A percentile compares a stretch with the other conserved stretches of the same genome.
Evolutionary conservation across 1,140 invertebrate species (phyloP).

Genomic region (Zaprionus nigranus): DNA sequence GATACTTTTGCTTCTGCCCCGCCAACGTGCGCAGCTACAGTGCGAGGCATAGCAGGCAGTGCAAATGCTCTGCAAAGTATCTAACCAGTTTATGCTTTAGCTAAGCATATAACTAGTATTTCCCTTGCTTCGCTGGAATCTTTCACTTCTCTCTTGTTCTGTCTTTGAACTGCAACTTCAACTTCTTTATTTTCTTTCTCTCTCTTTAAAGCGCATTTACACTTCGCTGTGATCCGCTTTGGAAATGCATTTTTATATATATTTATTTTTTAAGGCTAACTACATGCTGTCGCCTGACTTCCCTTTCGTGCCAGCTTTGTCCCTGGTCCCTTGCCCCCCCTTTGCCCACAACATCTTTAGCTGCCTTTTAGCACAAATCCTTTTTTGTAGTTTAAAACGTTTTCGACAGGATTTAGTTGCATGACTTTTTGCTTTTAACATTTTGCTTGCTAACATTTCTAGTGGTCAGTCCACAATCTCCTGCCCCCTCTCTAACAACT

Average conservation of each 20-base stretch:
- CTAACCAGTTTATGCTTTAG: neutral
- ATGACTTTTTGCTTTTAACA: slow-evolving; percentile 81
- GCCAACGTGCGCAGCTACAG: slow-evolving; percentile 28
- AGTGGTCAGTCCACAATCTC: slow-evolving; percentile 35
- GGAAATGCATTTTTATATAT: slow-evolving; percentile 6
- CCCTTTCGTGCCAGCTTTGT: neutral
- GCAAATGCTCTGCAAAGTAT: neutral
- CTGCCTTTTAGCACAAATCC: slow-evolving; percentile 79
- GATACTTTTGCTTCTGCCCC: slow-evolving; percentile 40
- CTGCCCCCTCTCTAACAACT: neutral
- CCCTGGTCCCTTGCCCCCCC: slow-evolving; percentile 10
- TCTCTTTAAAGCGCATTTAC: neutral
- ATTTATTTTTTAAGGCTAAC: slow-evolving; percentile 17
- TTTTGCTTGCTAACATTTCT: slow-evolving; percentile 60
- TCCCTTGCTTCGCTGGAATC: too few species aligned
- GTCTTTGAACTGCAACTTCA: too few species aligned
- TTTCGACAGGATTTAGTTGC: slow-evolving; percentile 82
- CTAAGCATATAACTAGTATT: too few species aligned
- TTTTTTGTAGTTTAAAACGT: slow-evolving; percentile 79
- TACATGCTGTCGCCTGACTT: slow-evolving; percentile 31
- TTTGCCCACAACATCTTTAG: slow-evolving; percentile 53
- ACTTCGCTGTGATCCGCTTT: neutral
- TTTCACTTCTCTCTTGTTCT: neutral
- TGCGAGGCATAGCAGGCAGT: slow-evolving; percentile 24
- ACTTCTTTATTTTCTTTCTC: too few species aligned